Percentiles rank a stretch among this genome's conserved stretches.
phyloP scores from a whole-genome alignment of 2,797 vertebrate genomes.

The Triplophysa yarkandensis region DNA sequence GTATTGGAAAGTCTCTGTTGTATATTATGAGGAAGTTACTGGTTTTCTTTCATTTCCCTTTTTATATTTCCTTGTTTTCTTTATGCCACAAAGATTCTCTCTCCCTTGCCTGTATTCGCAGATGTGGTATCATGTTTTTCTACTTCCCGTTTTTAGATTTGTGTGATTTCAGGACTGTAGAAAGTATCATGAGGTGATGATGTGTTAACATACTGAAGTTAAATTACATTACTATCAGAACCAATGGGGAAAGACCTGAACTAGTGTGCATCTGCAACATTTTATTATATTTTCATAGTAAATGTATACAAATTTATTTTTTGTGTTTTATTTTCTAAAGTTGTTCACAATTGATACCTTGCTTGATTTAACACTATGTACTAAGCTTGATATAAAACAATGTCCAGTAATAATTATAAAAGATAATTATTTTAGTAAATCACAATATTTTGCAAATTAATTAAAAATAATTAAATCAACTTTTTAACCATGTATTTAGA shows the following conservation, averaged over 20 bases:
- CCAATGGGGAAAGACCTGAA: slow-evolving; percentile 5
- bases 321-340: too few species aligned
- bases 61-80: slow-evolving; percentile 28
- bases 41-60: slow-evolving; percentile 33
- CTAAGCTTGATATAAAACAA: too few species aligned
- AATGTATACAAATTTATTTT: too few species aligned
- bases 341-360: too few species aligned
- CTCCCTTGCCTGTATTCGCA: slow-evolving; percentile 9
- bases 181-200: slow-evolving; percentile 12
- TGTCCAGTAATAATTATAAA: too few species aligned
- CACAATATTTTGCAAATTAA: too few species aligned
- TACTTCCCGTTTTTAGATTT: slow-evolving; percentile 26
- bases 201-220: slow-evolving; percentile 12
- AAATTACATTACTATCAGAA: slow-evolving; percentile 8
- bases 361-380: too few species aligned
- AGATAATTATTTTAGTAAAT: too few species aligned
- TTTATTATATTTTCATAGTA: background rate
- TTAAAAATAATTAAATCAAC: too few species aligned
- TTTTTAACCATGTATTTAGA: too few species aligned
- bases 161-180: slow-evolving; percentile 15
- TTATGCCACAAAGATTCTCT: slow-evolving; percentile 8
- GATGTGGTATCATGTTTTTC: slow-evolving; percentile 5
- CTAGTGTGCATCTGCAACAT: background rate
- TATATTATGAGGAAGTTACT: slow-evolving; percentile 27
- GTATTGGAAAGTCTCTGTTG: background rate